phyloP scores from a whole-genome alignment of 2,113 vertebrate species.

The Chaetorhynchus papuensis region DNA sequence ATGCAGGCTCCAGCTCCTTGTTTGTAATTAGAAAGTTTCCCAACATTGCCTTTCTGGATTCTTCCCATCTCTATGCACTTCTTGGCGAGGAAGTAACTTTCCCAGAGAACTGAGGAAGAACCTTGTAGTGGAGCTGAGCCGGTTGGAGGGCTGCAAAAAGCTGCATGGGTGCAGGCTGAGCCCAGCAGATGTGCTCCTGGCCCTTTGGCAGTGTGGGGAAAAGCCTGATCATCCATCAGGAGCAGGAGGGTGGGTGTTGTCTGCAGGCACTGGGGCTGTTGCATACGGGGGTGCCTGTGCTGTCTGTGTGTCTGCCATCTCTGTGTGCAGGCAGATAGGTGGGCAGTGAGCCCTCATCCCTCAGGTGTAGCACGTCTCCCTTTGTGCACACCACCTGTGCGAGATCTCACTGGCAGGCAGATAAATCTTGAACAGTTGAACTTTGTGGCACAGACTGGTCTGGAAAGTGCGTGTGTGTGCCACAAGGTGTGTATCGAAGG shows the following conservation, averaged over 20 bases:
- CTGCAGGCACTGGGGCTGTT: background rate
- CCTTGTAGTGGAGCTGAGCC: background rate
- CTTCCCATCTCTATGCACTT: background rate
- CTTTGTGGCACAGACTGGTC: background rate
- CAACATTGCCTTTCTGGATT: background rate
- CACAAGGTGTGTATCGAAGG: background rate
- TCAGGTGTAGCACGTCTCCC: background rate
- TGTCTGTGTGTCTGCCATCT: background rate
- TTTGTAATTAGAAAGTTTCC: background rate
- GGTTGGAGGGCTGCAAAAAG: background rate
- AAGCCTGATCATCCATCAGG: background rate
- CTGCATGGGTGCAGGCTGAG: background rate
- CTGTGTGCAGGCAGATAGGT: background rate
- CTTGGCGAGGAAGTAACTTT: background rate
- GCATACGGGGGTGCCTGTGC: rapidly evolving
- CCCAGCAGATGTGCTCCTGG: background rate
- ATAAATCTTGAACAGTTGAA: background rate
- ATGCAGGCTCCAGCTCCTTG: background rate
- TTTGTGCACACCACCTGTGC: rapidly evolving
- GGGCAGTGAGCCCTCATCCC: background rate
- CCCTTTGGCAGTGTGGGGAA: background rate
- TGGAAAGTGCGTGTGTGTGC: too few species aligned
- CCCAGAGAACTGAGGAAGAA: background rate
- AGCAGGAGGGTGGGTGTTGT: background rate
- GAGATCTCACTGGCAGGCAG: background rate